Base-by-base conservation (phyloP, 2,113 vertebrate genomes). In the Craseonycteris thonglongyai region DNA sequence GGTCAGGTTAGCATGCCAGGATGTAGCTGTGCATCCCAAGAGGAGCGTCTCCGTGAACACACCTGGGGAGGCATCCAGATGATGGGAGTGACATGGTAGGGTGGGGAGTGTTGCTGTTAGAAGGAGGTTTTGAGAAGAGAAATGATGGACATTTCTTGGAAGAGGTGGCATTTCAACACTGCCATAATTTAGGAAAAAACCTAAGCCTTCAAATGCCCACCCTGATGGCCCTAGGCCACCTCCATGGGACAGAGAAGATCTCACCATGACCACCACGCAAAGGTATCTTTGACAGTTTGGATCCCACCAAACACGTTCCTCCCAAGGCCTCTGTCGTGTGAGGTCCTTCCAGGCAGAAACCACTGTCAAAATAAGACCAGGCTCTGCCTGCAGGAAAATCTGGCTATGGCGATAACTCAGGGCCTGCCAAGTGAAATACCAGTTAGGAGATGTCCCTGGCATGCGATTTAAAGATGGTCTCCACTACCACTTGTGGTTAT, bases 401-500 rank as follows among this genome's bases (percentile, higher is more conserved):
- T 9, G 79, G 74, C 65, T 88, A 61, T 19, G 38, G 81, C 1
- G 7, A 68, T 7, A 10, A 45, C 87, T 58, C 42, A 49, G 86
- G 0, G 24, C 51, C 61, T 89, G 79, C 97, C 90, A 89, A 94
- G 49, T 0, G 21, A 91, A 96, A 91, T 69, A 89, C 58, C 92
- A 89, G 87, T 91, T 61, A 91, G 82, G 79, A 96, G 96, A 94
- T 93, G 93, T 94, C 7, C 18, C 93, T 96, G 96, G 96, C 65
- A 28, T 49, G 69, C 79, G 81, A 84, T 84, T 75, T 93, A 95
- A 91, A 96, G 88, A 93, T 71, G 59, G 88, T 78, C 84, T 94
- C 0, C 42, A 92, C 88, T 91, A 84, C 81, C 88, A 90, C 96
- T 97, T 92, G 92, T 96, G 90, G 88, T 96, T 94, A 96, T 95